Percentiles rank a stretch among this genome's conserved stretches.
Evolutionary conservation across 2,888 invertebrate genomes (phyloP).

Genomic region (Hydriomena furcata): DNA sequence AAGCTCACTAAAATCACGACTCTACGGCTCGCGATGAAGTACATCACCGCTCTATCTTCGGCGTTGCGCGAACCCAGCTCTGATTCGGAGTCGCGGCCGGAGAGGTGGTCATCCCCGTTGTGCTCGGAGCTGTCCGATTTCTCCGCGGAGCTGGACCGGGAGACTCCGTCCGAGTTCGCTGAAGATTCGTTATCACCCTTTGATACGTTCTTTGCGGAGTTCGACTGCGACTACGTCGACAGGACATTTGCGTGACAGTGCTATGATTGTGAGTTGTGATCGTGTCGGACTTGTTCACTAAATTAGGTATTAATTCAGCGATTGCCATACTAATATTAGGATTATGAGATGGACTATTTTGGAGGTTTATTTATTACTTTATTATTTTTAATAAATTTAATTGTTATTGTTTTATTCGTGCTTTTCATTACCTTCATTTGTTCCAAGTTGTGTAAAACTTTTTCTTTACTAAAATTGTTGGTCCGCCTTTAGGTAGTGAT

Average conservation of each 20-base stretch:
- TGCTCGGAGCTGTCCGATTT: conserved; percentile 82
- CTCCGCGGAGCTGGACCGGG: conserved; percentile 73
- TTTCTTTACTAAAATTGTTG: no score
- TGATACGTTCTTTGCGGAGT: conserved; percentile 80
- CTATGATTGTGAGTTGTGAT: conserved; percentile 46
- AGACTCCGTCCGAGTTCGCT: conserved; percentile 76
- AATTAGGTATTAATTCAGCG: conserved; percentile 66
- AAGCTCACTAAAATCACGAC: conserved; percentile 96
- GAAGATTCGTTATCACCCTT: conserved; percentile 84
- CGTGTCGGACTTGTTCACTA: conserved; percentile 43
- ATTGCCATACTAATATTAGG: conserved; percentile 77
- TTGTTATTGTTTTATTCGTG: conserved; percentile 65
- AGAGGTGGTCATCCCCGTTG: conserved; percentile 72
- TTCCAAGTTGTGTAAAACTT: no score
- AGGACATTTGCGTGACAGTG: conserved; percentile 78
- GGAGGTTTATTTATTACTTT: conserved; percentile 63
- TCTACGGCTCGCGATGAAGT: conserved; percentile 92
- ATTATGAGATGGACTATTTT: conserved; percentile 61
- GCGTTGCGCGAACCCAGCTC: conserved; percentile 78
- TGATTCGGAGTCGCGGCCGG: conserved; percentile 46
- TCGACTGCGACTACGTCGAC: conserved; percentile 76
- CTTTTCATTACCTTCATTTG: conserved; percentile 42
- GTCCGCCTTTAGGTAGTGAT: no score
- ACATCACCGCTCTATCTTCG: conserved; percentile 90
- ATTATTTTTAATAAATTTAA: conserved; percentile 70